Conservation (phyloP, 2,797 vertebrate genomes). For the Schizopygopsis pylzovi region DNA sequence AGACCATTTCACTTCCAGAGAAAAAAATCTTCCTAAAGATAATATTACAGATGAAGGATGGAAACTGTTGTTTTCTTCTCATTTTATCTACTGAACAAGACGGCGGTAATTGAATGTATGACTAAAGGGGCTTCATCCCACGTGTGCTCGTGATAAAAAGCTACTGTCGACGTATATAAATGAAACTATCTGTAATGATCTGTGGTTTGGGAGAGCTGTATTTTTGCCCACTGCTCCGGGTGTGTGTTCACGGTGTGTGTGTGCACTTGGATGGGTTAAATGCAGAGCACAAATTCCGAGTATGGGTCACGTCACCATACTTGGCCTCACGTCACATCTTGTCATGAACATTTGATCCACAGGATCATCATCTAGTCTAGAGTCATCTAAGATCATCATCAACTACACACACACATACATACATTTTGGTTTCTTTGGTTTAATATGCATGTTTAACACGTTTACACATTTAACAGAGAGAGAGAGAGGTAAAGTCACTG, state of each 20-base stretch:
- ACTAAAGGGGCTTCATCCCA: slow-evolving; percentile 26
- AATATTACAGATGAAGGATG: neutral
- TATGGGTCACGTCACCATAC: too few relatives aligned
- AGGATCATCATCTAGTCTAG: neutral
- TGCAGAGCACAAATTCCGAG: too few relatives aligned
- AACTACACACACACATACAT: neutral
- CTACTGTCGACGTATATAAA: neutral
- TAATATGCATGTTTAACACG: neutral
- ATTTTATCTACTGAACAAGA: slow-evolving; percentile 21
- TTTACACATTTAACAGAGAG: too few relatives aligned
- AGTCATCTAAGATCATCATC: too few relatives aligned
- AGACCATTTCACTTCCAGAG: neutral
- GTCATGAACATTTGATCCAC: neutral
- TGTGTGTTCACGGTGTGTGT: too few relatives aligned
- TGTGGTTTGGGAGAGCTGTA: neutral
- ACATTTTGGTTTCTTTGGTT: too few relatives aligned
- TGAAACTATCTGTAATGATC: neutral
- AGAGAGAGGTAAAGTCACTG: neutral
- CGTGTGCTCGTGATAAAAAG: slow-evolving; percentile 1
- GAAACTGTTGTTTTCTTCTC: slow-evolving; percentile 23
- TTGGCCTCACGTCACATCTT: neutral
- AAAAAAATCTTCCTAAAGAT: neutral
- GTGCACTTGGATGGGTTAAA: too few relatives aligned
- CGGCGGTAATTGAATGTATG: neutral
- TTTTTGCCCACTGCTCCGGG: neutral